These are phyloP conservation scores for Syndactyla subalaris DNA, from an alignment of 2,797 vertebrate genomes.

Conservation along the genomic window DNA sequence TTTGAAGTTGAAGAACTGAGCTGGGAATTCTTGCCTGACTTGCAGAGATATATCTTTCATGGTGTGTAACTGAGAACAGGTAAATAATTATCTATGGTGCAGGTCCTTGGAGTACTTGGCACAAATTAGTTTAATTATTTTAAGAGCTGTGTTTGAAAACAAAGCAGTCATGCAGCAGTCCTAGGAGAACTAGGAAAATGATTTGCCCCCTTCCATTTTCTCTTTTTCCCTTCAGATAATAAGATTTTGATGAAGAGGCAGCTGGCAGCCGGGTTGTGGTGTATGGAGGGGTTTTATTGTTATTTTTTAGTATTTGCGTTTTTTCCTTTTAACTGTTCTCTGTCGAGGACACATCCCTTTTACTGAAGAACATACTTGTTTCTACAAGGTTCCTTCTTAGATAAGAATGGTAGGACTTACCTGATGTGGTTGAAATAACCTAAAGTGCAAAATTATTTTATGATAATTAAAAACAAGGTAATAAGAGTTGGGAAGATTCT, in stretches of 20 bases:
- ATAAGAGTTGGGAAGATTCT: not conserved
- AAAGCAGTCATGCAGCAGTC: not conserved
- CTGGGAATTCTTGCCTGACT: slow-evolving; percentile 42
- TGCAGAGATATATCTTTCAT: slow-evolving; percentile 24
- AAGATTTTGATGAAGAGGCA: not conserved
- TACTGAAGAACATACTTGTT: not conserved
- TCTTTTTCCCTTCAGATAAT: not conserved
- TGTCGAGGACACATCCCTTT: not conserved
- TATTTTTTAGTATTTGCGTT: not conserved
- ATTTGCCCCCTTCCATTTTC: not conserved
- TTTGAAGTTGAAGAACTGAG: slow-evolving; percentile 53
- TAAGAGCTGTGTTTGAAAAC: slow-evolving; percentile 43
- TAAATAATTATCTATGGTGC: slow-evolving; percentile 15
- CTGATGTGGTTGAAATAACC: not conserved
- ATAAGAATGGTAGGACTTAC: not conserved
- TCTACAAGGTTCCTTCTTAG: not conserved
- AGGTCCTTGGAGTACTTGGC: slow-evolving; percentile 24
- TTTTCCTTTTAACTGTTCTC: not conserved
- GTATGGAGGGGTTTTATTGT: rapidly evolving
- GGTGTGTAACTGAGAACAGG: slow-evolving; percentile 29
- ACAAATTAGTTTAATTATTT: slow-evolving; percentile 3
- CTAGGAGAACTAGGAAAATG: not conserved
- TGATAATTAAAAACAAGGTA: not conserved
- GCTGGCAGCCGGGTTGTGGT: not conserved
- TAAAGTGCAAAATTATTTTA: not conserved